A percentile compares a stretch with the other conserved stretches of the same genome.
Conservation (phyloP, 2,797 vertebrate genomes). For the Oceanodroma leucorhoa region DNA sequence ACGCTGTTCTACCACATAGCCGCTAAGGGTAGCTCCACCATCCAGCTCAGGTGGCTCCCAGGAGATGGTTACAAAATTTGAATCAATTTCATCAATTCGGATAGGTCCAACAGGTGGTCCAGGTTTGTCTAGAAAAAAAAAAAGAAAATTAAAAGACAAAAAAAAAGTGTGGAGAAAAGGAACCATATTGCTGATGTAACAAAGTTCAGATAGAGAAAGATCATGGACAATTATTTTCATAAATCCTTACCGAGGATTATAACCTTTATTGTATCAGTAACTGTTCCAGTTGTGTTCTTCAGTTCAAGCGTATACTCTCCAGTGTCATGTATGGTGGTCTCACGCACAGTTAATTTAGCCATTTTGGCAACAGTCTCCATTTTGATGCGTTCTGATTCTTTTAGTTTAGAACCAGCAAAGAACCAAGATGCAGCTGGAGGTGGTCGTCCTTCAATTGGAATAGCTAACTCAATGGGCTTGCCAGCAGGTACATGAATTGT, state of each 20-base stretch:
- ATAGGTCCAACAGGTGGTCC: constrained; percentile 90
- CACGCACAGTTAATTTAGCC: constrained; percentile 86
- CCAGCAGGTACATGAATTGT: constrained; percentile 88
- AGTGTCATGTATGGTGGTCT: constrained; percentile 92
- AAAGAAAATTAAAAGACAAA: background rate
- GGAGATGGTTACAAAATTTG: constrained; percentile 88
- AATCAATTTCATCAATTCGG: constrained; percentile 90
- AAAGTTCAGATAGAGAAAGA: background rate
- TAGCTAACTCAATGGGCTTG: constrained; percentile 88
- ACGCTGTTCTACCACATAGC: constrained; percentile 93
- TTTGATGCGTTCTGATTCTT: constrained; percentile 88
- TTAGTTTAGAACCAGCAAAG: constrained; percentile 87
- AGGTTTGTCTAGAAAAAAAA: constrained; percentile 86
- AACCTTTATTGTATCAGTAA: constrained; percentile 88
- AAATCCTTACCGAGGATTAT: constrained; percentile 90
- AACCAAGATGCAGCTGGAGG: constrained; percentile 92
- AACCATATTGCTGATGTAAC: background rate
- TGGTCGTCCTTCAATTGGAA: constrained; percentile 91
- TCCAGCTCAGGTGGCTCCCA: constrained; percentile 92
- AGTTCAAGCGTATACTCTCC: constrained; percentile 92
- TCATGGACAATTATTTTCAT: background rate
- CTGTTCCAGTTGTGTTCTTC: constrained; percentile 88
- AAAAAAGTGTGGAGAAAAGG: background rate
- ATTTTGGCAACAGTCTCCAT: constrained; percentile 87
- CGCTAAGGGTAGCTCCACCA: constrained; percentile 91